These are phyloP conservation scores for Austrofundulus limnaeus DNA, from an alignment of 2,113 vertebrate genomes.

Conservation along the genomic window DNA sequence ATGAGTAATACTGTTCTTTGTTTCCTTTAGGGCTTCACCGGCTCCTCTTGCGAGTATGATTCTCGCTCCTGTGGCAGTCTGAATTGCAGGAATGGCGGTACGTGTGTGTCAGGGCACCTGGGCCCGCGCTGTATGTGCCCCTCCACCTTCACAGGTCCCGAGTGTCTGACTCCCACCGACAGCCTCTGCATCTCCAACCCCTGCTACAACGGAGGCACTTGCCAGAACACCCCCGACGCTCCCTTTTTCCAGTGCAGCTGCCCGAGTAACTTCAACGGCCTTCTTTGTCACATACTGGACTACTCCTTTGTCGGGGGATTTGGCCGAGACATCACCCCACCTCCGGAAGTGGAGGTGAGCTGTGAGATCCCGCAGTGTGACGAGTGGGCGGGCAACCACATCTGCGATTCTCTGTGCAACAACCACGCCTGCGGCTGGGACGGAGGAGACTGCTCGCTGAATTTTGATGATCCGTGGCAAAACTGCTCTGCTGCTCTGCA, in stretches of 20 bases:
- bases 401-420: constrained; percentile 90
- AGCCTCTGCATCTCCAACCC: constrained; percentile 88
- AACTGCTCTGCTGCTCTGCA: constrained; percentile 92
- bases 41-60: constrained; percentile 91
- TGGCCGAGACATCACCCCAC: constrained; percentile 89
- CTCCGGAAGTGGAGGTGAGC: constrained; percentile 83
- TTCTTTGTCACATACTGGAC: constrained; percentile 95
- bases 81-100: constrained; percentile 89
- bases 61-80: constrained; percentile 86
- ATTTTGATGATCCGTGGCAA: constrained; percentile 96
- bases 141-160: constrained; percentile 83
- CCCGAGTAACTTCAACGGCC: constrained; percentile 92
- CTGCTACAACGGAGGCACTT: constrained; percentile 95
- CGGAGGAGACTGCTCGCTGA: constrained; percentile 95
- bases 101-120: constrained; percentile 87
- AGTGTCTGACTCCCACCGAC: constrained; percentile 87
- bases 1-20: background rate
- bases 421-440: constrained; percentile 95
- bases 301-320: constrained; percentile 86
- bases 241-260: constrained; percentile 93
- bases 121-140: constrained; percentile 88
- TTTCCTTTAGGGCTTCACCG: constrained; percentile 87
- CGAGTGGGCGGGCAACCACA: constrained; percentile 85
- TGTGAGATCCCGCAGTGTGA: constrained; percentile 86
- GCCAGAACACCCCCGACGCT: constrained; percentile 82